phyloP scores from a whole-genome alignment of 2,797 vertebrate genomes.

The Glyptemys insculpta region DNA sequence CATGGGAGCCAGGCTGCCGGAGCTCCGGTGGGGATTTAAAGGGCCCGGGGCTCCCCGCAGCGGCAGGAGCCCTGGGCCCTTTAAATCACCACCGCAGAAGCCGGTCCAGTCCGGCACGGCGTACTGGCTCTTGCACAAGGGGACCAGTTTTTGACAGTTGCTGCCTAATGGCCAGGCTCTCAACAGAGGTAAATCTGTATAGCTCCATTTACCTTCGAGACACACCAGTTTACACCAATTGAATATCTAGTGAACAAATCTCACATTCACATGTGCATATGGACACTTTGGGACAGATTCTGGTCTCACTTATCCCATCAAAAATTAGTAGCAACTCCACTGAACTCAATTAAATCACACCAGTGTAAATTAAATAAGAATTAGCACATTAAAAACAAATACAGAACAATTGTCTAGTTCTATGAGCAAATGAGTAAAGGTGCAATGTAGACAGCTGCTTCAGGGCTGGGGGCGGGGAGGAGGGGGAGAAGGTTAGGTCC shows the following conservation, averaged over 20 bases:
- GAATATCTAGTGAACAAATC: not conserved
- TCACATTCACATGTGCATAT: not conserved
- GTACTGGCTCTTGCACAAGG: not conserved
- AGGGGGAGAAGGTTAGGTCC: fast-evolving
- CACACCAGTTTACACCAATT: not conserved
- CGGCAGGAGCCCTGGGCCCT: too few relatives aligned
- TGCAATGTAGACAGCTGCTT: not conserved
- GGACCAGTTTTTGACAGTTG: not conserved
- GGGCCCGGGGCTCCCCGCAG: too few relatives aligned
- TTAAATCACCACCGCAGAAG: too few relatives aligned
- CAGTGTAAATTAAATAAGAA: not conserved
- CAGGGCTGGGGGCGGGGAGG: not conserved
- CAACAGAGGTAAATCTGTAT: not conserved
- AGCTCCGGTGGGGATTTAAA: too few relatives aligned
- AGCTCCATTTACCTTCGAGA: not conserved
- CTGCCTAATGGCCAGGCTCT: not conserved
- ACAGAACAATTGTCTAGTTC: not conserved
- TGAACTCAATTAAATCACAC: not conserved
- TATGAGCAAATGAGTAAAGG: not conserved
- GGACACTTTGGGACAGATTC: not conserved
- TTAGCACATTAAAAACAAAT: not conserved
- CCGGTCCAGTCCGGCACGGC: too few relatives aligned
- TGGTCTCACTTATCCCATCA: not conserved
- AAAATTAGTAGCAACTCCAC: not conserved
- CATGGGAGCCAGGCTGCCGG: too few relatives aligned